Evolutionary conservation across 2,888 invertebrate species (phyloP), one percentile per base, ranked within the genome.

Genomic region (Brenthis hecate): DNA sequence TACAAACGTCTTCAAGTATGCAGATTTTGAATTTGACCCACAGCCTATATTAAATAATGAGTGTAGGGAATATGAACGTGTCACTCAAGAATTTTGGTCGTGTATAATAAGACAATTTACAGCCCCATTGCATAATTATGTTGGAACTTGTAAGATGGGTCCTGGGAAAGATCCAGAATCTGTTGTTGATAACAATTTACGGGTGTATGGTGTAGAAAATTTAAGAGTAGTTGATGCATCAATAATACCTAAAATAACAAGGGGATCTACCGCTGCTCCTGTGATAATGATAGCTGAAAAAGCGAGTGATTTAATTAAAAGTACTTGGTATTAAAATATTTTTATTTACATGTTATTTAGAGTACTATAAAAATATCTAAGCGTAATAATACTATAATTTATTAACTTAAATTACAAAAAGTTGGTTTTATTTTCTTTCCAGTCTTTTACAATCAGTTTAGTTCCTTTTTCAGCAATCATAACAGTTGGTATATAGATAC

Each of bases 241-340:
- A 3, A 82, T 92, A 53, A 91, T 92, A 71, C 92, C 92, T 23
- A 91, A 88, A 78, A 86, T 92, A 77, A 86, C 89, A 0, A 82
- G 92, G 76, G 92, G 92, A 0, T 87, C 91, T 1, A 91, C 89
- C 8, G 87, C 89, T 5, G 92, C 92, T 3, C 88, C 92, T 47
- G 91, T 92, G 32, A 85, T 92, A 72, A 92, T 92, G 92, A 91
- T 92, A 78, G 92, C 91, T 75, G 92, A 92, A 86, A 92, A 91
- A 81, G 91, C 85, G 3, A 91, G 91, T 80, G 91, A 91, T 77
- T 79, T 89, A 83, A 92, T 92, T 81, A 92, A 92, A 89, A 85
- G 83, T 36, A 79, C 78, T 78, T 92, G 92, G 92, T 91, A 91
- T 80, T 91, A 81, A 86, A 74, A 60, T 63, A 53, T 6, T 56